phyloP scores from a whole-genome alignment of 2,888 invertebrate species.

The Nephrotoma appendiculata region DNA sequence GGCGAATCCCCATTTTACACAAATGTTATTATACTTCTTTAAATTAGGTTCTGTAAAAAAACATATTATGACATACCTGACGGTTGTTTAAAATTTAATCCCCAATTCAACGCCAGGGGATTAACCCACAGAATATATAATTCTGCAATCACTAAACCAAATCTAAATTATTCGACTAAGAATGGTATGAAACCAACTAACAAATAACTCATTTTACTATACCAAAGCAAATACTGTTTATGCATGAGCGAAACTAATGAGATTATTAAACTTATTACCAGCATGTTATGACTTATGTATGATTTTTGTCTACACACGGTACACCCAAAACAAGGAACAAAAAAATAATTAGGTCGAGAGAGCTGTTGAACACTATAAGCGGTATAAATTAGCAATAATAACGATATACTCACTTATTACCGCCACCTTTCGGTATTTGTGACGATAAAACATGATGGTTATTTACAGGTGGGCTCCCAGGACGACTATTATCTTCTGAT shows the following conservation, averaged over 20 bases:
- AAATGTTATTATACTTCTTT: too few species aligned
- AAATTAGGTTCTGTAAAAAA: neutral
- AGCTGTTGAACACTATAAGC: neutral
- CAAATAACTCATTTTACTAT: neutral
- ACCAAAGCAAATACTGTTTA: neutral
- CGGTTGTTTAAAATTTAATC: neutral
- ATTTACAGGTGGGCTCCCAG: slow-evolving; percentile 30
- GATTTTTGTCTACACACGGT: neutral
- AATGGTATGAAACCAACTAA: neutral
- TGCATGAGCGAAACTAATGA: neutral
- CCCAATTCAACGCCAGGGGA: neutral
- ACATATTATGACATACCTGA: neutral
- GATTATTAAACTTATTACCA: neutral
- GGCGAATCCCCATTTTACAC: too few species aligned
- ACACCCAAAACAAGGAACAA: too few species aligned
- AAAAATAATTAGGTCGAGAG: too few species aligned
- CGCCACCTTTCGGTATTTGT: slow-evolving; percentile 4
- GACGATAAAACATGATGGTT: slow-evolving; percentile 13
- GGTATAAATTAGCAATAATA: neutral
- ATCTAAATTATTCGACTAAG: neutral
- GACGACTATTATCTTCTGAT: slow-evolving; percentile 39
- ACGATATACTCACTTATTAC: neutral
- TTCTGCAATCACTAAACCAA: neutral
- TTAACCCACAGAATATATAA: neutral
- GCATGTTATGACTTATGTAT: neutral